phyloP scores from a whole-genome alignment of 2,888 invertebrate genomes.

The Copidosoma aretas region DNA sequence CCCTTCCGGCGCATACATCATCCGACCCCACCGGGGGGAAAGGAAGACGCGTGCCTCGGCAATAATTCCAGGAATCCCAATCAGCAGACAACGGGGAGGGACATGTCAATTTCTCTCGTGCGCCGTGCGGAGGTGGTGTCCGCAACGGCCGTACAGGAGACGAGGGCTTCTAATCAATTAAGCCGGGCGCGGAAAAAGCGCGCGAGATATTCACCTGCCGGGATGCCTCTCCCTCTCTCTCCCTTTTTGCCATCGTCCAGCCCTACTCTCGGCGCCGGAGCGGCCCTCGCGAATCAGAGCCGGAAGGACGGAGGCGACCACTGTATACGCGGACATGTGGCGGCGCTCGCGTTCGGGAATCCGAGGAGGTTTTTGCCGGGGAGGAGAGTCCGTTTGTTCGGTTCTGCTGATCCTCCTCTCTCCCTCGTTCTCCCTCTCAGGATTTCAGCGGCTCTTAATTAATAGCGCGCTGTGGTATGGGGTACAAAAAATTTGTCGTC shows the following conservation, averaged over 20 bases:
- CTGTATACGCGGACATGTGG: no score
- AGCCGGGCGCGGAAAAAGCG: conserved; percentile 13
- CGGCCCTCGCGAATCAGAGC: no score
- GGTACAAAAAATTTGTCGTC: conserved; percentile 22
- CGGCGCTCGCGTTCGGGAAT: no score
- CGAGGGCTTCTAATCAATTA: conserved; percentile 37
- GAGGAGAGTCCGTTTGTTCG: no score
- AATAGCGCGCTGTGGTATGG: conserved; percentile 1
- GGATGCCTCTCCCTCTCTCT: conserved; percentile 15
- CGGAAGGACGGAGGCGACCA: no score
- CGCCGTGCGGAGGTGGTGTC: neutral
- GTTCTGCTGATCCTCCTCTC: neutral
- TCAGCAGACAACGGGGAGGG: no score
- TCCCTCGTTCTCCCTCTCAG: neutral
- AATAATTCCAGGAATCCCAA: neutral
- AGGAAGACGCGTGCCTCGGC: neutral
- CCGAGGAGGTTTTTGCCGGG: no score
- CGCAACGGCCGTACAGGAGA: neutral
- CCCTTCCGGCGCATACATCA: neutral
- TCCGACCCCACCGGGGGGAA: neutral
- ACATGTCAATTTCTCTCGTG: neutral
- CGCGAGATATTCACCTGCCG: conserved; percentile 27
- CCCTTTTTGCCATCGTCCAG: neutral
- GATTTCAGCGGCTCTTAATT: conserved; percentile 12
- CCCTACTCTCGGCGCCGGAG: neutral